Evolutionary conservation across 2,113 vertebrate species (phyloP), one percentile per base, ranked within the genome.

Genomic region (Calyptomena viridis): DNA sequence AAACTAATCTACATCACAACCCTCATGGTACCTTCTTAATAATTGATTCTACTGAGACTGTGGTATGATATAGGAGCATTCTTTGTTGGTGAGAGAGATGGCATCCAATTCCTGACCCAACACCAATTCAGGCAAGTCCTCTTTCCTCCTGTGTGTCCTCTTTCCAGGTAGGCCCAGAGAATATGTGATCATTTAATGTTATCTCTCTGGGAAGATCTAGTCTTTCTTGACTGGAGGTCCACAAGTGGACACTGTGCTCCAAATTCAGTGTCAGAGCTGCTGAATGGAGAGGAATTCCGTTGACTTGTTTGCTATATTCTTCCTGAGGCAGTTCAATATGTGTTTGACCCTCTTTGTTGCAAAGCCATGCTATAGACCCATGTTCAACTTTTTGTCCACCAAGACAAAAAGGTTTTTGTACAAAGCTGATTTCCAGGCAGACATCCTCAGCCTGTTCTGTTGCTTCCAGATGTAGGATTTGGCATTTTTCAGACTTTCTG

Each of bases 321-420:
- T 88, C 19, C 31, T 46, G 5, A 44, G 37, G 42, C 12, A n/a
- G 22, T 20, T 46, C 4, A 13, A 5, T 17, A 14, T 0, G 1
- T 44, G 11, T 23, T 74, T 55, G n/a, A 12, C 7, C 25, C 11
- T 44, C 63, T 55, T 42, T 69, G 27, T 60, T 82, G 69, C n/a
- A 58, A 68, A 59, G 52, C 14, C 12, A 2, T 8, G 8, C 19
- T 27, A 1, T 13, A 69, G 27, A 44, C 3, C 2, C 2, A 1
- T 7, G 28, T 18, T 84, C 30, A 62, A 8, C 17, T 7, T 72
- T 22, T n/a, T 55, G 19, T 72, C 11, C 20, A 16, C 16, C 21
- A 22, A 27, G 16, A 35, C 27, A 33, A 3, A 1, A 4, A 46
- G 23, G 5, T 42, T 80, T 84, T 81, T 74, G 31, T 69, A n/a